phyloP scores from a whole-genome alignment of 2,113 vertebrate genomes.

The Protobothrops mucrosquamatus region DNA sequence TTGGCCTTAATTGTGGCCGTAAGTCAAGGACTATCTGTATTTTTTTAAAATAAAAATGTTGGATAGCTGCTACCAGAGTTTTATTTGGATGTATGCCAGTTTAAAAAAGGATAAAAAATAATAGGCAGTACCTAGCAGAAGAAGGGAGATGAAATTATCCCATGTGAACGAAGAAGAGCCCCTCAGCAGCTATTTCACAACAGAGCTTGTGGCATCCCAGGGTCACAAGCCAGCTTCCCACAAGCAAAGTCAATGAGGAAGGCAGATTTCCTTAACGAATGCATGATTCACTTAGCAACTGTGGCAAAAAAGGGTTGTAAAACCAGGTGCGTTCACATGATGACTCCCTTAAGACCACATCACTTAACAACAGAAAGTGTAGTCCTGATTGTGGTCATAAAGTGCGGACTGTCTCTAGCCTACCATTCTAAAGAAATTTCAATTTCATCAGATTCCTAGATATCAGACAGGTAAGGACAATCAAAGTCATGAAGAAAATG shows the following conservation, averaged over 20 bases:
- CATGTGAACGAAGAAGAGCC: not conserved
- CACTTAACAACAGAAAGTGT: too few relatives aligned
- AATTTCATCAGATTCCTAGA: not conserved
- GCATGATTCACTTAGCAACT: too few relatives aligned
- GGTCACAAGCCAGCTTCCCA: too few relatives aligned
- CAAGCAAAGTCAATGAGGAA: too few relatives aligned
- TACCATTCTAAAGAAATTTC: not conserved
- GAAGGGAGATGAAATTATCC: not conserved
- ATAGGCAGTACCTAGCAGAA: not conserved
- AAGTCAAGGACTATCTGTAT: not conserved
- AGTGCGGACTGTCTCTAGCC: not conserved
- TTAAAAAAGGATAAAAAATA: not conserved
- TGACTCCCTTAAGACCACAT: too few relatives aligned
- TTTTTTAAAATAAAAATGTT: not conserved
- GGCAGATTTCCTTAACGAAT: too few relatives aligned
- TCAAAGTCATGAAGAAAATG: not conserved
- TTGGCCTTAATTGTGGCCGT: too few relatives aligned
- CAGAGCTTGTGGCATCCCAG: not conserved
- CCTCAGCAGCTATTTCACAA: not conserved
- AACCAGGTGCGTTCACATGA: too few relatives aligned
- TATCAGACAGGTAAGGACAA: not conserved
- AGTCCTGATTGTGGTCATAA: too few relatives aligned
- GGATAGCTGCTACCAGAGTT: not conserved
- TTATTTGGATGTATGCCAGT: not conserved
- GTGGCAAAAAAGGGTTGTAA: too few relatives aligned